phyloP scores from a whole-genome alignment of 2,113 vertebrate genomes.

The Ursus arctos region DNA sequence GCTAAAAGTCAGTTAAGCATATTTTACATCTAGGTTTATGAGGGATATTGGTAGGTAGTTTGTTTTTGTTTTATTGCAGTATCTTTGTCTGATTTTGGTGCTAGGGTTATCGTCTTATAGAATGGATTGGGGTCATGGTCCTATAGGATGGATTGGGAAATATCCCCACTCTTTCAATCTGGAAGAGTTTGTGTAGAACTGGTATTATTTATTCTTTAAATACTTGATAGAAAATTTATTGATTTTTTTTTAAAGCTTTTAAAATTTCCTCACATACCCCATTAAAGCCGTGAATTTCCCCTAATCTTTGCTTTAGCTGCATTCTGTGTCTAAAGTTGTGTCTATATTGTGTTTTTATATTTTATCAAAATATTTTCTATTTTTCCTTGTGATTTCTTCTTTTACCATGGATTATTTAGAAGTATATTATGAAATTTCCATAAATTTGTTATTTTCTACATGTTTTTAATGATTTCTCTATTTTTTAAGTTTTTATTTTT shows the following conservation, averaged over 20 bases:
- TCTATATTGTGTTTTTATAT: not conserved
- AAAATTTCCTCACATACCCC: not conserved
- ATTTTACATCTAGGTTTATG: not conserved
- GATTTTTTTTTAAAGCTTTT: not conserved
- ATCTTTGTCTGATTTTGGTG: not conserved
- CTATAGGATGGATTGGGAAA: not conserved
- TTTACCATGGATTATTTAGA: not conserved
- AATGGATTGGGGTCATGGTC: not conserved
- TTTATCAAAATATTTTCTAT: not conserved
- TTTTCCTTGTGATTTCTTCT: not conserved
- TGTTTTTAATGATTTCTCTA: not conserved
- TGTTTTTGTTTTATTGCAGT: not conserved
- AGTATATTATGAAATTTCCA: not conserved
- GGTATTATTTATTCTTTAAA: not conserved
- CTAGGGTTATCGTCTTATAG: not conserved
- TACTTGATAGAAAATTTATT: not conserved
- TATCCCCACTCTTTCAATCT: not conserved
- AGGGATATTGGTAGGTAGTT: not conserved
- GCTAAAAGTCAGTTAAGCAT: not conserved
- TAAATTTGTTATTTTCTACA: not conserved
- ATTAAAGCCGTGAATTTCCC: not conserved
- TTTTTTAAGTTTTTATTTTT: too few relatives aligned
- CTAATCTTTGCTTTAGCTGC: not conserved
- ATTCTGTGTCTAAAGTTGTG: not conserved
- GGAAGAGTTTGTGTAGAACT: not conserved